Evolutionary conservation across 2,113 vertebrate genomes (phyloP).

Genomic region (Tricholaema leucomelas): DNA sequence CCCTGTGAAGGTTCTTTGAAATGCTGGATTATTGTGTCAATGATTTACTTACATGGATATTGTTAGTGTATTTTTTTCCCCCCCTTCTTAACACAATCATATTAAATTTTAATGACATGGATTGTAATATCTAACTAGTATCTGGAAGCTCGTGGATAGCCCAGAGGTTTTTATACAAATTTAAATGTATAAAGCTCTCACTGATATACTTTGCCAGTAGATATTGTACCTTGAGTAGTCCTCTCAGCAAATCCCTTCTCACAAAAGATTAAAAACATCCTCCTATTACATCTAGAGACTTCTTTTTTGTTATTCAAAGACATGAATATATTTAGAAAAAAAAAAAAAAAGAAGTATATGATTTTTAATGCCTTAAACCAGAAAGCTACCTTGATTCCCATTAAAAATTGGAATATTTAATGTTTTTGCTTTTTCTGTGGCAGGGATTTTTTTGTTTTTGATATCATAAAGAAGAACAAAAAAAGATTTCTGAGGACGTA

Average conservation of each 20-base stretch:
- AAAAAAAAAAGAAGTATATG: slow-evolving; percentile 80
- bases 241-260: slow-evolving; percentile 81
- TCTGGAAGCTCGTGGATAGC: slow-evolving; percentile 78
- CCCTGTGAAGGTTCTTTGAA: slow-evolving; percentile 70
- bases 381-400: slow-evolving; percentile 79
- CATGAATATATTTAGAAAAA: slow-evolving; percentile 86
- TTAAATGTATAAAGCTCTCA: slow-evolving; percentile 80
- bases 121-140: slow-evolving; percentile 79
- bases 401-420: slow-evolving; percentile 83
- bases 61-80: slow-evolving; percentile 78
- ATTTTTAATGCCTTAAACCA: slow-evolving; percentile 84
- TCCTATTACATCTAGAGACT: slow-evolving; percentile 84
- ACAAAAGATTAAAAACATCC: slow-evolving; percentile 88
- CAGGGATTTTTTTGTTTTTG: slow-evolving; percentile 80
- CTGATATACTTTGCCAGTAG: slow-evolving; percentile 84
- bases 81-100: slow-evolving; percentile 76
- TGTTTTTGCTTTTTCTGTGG: slow-evolving; percentile 80
- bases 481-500: slow-evolving; percentile 84
- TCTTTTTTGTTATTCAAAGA: slow-evolving; percentile 87
- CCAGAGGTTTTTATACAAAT: slow-evolving; percentile 85
- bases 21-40: slow-evolving; percentile 74
- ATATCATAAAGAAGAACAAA: slow-evolving; percentile 81
- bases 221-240: slow-evolving; percentile 84
- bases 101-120: slow-evolving; percentile 83
- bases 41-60: slow-evolving; percentile 77